Conservation (phyloP, 2,113 vertebrate genomes). For the Illadopsis cleaveri region DNA sequence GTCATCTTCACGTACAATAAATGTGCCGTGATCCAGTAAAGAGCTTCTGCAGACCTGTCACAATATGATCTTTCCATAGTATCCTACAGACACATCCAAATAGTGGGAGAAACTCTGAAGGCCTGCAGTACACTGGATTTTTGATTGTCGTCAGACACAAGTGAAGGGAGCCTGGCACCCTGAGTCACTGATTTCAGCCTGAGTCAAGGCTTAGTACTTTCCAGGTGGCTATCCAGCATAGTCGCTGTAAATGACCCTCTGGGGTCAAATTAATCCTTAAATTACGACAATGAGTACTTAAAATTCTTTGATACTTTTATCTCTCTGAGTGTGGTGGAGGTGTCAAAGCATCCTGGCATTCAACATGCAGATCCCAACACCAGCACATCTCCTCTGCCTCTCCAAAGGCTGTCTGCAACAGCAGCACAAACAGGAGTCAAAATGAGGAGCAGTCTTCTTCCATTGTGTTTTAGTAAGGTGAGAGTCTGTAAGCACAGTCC, state of each 20-base stretch:
- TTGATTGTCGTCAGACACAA: accelerated
- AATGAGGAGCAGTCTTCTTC: background rate
- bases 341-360: accelerated
- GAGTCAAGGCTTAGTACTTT: background rate
- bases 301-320: background rate
- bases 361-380: accelerated
- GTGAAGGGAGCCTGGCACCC: background rate
- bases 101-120: background rate
- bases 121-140: background rate
- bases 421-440: background rate
- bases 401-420: background rate
- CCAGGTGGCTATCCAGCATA: background rate
- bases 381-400: accelerated
- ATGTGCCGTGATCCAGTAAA: background rate
- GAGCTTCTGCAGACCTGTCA: background rate
- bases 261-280: background rate
- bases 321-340: background rate
- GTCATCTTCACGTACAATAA: background rate
- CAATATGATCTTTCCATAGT: background rate
- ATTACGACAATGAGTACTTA: background rate
- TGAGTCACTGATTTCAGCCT: background rate
- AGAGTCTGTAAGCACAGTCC: background rate
- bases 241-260: background rate
- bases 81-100: background rate
- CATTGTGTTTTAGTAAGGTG: background rate